Conservation (phyloP, 1,140 invertebrate genomes). For the Aphelinus certus region DNA sequence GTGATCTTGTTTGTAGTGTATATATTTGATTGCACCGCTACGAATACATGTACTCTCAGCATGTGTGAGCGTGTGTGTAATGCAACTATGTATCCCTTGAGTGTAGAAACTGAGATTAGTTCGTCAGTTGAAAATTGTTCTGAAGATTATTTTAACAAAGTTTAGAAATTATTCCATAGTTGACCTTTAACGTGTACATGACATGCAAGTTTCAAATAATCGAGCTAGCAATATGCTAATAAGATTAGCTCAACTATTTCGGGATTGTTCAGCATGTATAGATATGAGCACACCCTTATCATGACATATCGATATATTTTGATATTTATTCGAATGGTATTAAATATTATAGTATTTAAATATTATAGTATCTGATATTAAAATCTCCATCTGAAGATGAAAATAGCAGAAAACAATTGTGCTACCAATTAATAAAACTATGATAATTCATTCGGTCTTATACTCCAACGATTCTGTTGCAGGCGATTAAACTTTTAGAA, state of each 20-base stretch:
- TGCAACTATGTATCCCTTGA: slow-evolving; percentile 12
- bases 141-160: slow-evolving; percentile 21
- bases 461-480: neutral
- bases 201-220: slow-evolving; percentile 19
- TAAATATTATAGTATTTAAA: too few species aligned
- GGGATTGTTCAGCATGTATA: too few species aligned
- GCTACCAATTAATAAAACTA: slow-evolving; percentile 3
- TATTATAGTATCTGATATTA: too few species aligned
- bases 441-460: slow-evolving; percentile 25
- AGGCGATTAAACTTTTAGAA: slow-evolving; percentile 19
- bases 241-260: neutral
- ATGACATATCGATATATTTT: too few species aligned
- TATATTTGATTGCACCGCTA: too few species aligned
- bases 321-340: too few species aligned
- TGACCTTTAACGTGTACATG: neutral
- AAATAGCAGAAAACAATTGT: too few species aligned
- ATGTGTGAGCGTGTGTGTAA: too few species aligned
- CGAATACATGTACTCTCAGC: too few species aligned
- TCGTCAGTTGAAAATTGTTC: slow-evolving; percentile 22
- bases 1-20: too few species aligned
- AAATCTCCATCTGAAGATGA: too few species aligned
- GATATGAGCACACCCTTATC: too few species aligned
- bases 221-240: slow-evolving; percentile 9
- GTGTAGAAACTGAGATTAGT: slow-evolving; percentile 24
- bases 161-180: slow-evolving; percentile 20